These are phyloP conservation scores for Metopia argyrocephala DNA, from an alignment of 2,888 invertebrate species.

Conservation along the genomic window DNA sequence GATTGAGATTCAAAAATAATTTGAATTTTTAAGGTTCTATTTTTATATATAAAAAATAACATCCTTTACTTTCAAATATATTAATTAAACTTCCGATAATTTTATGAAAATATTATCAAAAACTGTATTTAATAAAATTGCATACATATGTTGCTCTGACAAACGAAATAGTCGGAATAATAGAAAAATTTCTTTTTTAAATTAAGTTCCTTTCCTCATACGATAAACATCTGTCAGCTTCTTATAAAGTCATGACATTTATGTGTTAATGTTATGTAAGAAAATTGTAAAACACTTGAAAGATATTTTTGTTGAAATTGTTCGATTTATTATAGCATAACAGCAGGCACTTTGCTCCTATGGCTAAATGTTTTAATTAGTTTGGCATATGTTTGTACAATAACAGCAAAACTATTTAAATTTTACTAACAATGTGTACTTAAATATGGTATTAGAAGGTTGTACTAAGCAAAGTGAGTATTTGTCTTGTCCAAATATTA, in stretches of 20 bases:
- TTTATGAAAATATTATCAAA: no score
- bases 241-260: background rate
- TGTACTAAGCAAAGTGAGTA: background rate
- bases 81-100: no score
- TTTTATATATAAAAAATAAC: no score
- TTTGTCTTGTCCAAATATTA: conserved; percentile 9
- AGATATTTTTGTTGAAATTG: background rate
- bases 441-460: background rate
- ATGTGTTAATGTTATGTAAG: background rate
- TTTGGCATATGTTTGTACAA: conserved; percentile 34
- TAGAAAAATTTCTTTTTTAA: no score
- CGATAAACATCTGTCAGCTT: no score
- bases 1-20: no score
- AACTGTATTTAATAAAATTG: no score
- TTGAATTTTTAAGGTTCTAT: no score
- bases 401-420: conserved; percentile 37
- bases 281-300: background rate
- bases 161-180: no score
- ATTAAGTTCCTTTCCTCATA: no score
- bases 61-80: no score
- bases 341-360: background rate
- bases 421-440: background rate
- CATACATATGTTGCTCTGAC: no score
- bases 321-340: background rate
- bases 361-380: conserved; percentile 42